Conservation (phyloP, 2,888 invertebrate genomes). For the Andricus quercusramuli region DNA sequence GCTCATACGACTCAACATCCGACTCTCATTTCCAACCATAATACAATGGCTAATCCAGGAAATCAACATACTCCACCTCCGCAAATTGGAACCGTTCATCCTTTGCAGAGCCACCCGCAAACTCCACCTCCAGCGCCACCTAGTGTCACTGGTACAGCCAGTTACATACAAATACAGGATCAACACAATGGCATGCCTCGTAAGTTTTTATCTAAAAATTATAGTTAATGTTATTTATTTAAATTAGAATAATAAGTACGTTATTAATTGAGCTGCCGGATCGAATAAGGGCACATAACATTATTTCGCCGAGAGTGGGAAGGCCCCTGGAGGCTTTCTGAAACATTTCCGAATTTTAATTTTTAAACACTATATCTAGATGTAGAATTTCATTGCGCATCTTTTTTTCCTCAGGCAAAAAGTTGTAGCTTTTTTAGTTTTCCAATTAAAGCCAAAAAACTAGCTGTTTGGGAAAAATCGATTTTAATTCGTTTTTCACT, state of each 20-base stretch:
- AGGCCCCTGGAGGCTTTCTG: too few relatives aligned
- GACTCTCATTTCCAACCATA: conserved; percentile 67
- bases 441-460: too few relatives aligned
- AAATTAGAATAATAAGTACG: background rate
- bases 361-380: too few relatives aligned
- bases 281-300: too few relatives aligned
- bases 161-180: conserved; percentile 81
- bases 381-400: too few relatives aligned
- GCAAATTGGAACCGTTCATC: conserved; percentile 93
- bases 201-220: conserved; percentile 79
- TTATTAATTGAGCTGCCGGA: background rate
- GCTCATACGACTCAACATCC: conserved; percentile 70
- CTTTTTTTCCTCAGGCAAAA: too few relatives aligned
- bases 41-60: conserved; percentile 65
- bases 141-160: conserved; percentile 78
- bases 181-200: conserved; percentile 90
- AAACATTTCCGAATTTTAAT: too few relatives aligned
- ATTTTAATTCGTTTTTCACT: too few relatives aligned
- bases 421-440: too few relatives aligned
- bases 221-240: background rate
- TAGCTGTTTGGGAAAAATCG: too few relatives aligned
- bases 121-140: conserved; percentile 85
- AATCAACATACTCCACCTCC: conserved; percentile 79
- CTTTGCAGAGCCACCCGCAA: conserved; percentile 85
- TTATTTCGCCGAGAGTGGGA: too few relatives aligned